Conservation (phyloP, 1,140 invertebrate species). For the Drosophila burlai region DNA sequence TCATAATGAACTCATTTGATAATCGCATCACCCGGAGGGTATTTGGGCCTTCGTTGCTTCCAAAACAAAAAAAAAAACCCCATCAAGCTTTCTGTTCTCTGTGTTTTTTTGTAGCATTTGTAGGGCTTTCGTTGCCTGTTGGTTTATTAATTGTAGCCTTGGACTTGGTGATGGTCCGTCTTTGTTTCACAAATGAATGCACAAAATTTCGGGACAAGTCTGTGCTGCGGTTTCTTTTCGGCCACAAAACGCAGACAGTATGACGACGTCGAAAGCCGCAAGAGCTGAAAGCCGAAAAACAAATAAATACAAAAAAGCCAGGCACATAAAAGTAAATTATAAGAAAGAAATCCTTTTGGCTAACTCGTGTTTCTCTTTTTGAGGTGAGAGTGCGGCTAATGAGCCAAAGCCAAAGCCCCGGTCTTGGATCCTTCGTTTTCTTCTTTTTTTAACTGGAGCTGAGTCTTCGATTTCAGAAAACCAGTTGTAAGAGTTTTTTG, state of each 20-base stretch:
- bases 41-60: constrained; percentile 16
- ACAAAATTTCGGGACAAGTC: constrained; percentile 77
- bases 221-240: constrained; percentile 69
- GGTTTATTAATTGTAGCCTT: constrained; percentile 80
- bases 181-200: constrained; percentile 82
- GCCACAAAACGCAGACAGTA: constrained; percentile 77
- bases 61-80: not conserved
- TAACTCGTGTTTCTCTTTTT: constrained; percentile 50
- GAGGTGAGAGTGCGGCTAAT: constrained; percentile 76
- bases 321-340: constrained; percentile 46
- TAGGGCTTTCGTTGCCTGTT: constrained; percentile 67
- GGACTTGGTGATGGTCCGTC: constrained; percentile 61
- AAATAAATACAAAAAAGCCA: constrained; percentile 33
- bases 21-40: constrained; percentile 15
- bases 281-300: constrained; percentile 40
- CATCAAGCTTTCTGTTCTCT: constrained; percentile 15
- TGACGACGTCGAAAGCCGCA: constrained; percentile 68
- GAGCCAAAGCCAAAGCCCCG: constrained; percentile 45
- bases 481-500: constrained; percentile 58
- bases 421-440: constrained; percentile 35
- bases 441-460: not conserved
- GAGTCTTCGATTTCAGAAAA: constrained; percentile 48
- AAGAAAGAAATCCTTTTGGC: constrained; percentile 47
- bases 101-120: constrained; percentile 57
- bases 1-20: constrained; percentile 24